Evolutionary conservation across 2,113 vertebrate genomes (phyloP), one percentile per base, ranked within the genome.

Genomic region (Gila orcuttii): DNA sequence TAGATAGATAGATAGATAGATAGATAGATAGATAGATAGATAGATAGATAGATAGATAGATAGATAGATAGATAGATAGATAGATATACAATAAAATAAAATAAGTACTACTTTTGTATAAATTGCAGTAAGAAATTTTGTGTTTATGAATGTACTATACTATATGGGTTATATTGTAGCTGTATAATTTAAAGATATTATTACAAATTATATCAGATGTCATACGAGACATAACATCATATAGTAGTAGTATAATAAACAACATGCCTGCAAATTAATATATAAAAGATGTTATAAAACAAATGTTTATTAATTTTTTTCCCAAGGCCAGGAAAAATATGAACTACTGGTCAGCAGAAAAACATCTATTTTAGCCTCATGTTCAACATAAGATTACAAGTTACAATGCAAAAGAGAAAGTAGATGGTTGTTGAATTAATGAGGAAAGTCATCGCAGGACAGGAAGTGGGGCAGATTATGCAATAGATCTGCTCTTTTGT

Each of bases 401-500:
- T 3, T 23, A 71, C 33, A 39, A 23, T 11, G 1, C 9, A 71
- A 23, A 71, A 71, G 36, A 71, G 36, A 36, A 71, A 71, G 36
- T 36, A 6, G 19, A 42, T 12, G 68, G 19, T 23, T 3, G 33
- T 21, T 82, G 79, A 62, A 19, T 39, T 36, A 74, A 42, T 33
- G 36, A 31, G 19, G 45, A 76, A 45, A 39, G 79, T 73, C 45
- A 36, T 33, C 47, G 55, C 45, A 42, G 75, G 59, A 66, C n/a
- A 84, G 69, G 74, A 60, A 82, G 57, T 66, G 69, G 77, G 45
- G 3, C 12, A 71, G 78, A 50, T 76, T 77, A 45, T 13, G 39
- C 28, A 47, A 81, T 21, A 74, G 77, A 78, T 71, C 23, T 79
- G 31, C 57, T 74, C 28, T 73, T 75, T 79, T 83, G 42, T 83